These are phyloP conservation scores for Nasua narica DNA, from an alignment of 2,797 vertebrate genomes.

Conservation along the genomic window DNA sequence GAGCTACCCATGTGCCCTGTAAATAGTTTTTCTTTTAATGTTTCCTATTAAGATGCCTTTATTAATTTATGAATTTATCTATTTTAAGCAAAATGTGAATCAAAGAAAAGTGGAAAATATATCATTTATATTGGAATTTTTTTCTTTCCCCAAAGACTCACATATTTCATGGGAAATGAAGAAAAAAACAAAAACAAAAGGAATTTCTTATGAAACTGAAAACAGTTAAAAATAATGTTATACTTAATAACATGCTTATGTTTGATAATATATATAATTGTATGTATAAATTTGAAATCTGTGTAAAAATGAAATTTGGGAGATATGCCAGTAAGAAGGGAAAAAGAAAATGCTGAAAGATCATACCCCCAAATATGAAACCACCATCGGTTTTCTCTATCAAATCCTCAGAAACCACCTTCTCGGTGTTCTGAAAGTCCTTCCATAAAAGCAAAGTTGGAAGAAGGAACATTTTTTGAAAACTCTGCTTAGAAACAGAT, in stretches of 20 bases:
- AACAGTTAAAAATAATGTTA: not conserved
- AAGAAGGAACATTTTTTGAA: not conserved
- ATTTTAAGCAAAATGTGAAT: constrained; percentile 23
- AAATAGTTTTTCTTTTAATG: not conserved
- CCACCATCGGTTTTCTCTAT: not conserved
- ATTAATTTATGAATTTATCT: not conserved
- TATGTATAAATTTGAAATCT: not conserved
- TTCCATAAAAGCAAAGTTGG: constrained; percentile 18
- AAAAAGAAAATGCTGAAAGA: not conserved
- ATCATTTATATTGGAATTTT: not conserved
- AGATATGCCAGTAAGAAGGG: not conserved
- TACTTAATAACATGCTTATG: not conserved
- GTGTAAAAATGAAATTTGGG: not conserved
- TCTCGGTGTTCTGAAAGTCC: not conserved
- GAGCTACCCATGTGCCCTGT: too few species aligned
- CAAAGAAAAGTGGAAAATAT: not conserved
- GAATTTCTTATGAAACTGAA: not conserved
- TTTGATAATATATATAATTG: not conserved
- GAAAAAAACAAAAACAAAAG: not conserved
- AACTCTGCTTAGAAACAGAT: constrained; percentile 19
- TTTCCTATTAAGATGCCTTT: not conserved
- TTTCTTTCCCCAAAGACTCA: not conserved
- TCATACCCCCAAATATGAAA: not conserved
- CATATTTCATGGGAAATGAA: not conserved
- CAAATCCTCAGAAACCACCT: constrained; percentile 1